A percentile compares a stretch with the other conserved stretches of the same genome.
Conservation (phyloP, 2,888 invertebrate genomes). For the Oscheius onirici region DNA sequence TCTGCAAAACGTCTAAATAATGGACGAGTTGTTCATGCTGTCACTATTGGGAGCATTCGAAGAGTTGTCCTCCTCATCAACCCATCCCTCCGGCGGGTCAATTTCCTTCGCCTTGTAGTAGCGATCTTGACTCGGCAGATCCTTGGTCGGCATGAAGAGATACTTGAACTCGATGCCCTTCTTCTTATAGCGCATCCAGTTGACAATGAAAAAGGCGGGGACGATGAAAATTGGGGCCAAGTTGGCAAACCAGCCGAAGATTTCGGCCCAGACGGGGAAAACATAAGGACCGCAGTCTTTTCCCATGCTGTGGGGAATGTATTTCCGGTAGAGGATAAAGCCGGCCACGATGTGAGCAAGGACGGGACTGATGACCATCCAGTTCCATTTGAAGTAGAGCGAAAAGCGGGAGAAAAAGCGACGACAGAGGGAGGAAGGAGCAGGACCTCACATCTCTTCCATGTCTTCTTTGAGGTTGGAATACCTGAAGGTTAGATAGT, state of each 20-base stretch:
- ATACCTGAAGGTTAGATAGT: too few relatives aligned
- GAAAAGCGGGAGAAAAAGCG: not conserved
- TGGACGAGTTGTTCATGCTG: too few relatives aligned
- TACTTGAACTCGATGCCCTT: constrained; percentile 9
- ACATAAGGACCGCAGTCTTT: too few relatives aligned
- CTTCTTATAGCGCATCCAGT: not conserved
- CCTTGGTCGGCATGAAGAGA: constrained; percentile 15
- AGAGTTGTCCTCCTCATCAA: too few relatives aligned
- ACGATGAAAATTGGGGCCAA: not conserved
- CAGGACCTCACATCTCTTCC: constrained; percentile 16
- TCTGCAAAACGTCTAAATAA: too few relatives aligned
- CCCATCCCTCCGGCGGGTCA: constrained; percentile 4
- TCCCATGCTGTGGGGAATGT: not conserved
- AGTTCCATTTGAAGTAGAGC: constrained; percentile 13
- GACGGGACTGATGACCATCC: not conserved
- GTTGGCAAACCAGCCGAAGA: constrained; percentile 11
- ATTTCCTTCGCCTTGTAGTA: constrained; percentile 19
- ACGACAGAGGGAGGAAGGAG: not conserved
- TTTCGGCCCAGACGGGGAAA: not conserved
- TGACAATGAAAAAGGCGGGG: not conserved
- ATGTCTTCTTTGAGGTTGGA: constrained; percentile 2
- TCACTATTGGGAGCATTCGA: too few relatives aligned
- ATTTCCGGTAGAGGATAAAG: not conserved
- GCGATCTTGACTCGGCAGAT: not conserved
- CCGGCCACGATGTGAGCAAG: not conserved